Base-by-base conservation (phyloP, 2,797 vertebrate species). In the Melanotaenia nigrans region DNA sequence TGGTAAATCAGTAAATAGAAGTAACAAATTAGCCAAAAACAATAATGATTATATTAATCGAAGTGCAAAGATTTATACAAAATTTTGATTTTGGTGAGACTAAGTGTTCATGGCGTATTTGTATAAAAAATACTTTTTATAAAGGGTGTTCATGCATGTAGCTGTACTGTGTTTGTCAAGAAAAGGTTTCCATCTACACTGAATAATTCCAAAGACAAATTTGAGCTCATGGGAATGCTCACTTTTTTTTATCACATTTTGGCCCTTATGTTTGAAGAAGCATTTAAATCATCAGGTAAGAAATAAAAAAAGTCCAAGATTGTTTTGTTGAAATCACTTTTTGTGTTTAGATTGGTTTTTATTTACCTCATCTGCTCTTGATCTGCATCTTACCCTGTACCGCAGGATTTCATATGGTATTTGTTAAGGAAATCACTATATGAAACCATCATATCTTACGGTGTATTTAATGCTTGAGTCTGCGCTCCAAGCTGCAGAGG, bases 401-500 rank as follows among this genome's bases (percentile, higher is more conserved):
- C 22, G 33, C 10, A 12, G 7, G 3, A 35, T 68, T 72, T 63
- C 22, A 42, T 60, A n/a, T 20, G 49, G 10, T 20, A 11, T 25
- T 65, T 28, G n/a, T 42, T 36, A 30, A 54, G 67, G 20, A 60
- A 22, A 72, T 35, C 25, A 20, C 12, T 30, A 38, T 49, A 18
- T 64, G 18, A 65, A 22, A 33, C 8, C 32, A 55, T 24, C 8
- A 38, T 14, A 36, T 67, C 13, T 5, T 7, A 30, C 36, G 22
- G 1, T 67, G 9, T 45, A 53, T 65, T 64, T 63, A 63, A 61
- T 18, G 38, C n/a, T 61, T 59, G 18, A 45, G 1, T 10, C 30
- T 66, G 9, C 40, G 64, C 35, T 38, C 32, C 8, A 18, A 22
- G 38, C 69, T 73, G 45, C 47, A 33, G 64, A 47, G 12, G 16